Evolutionary conservation across 1,140 invertebrate genomes (phyloP), one percentile per base, ranked within the genome.

Genomic region (Tribolium madens): DNA sequence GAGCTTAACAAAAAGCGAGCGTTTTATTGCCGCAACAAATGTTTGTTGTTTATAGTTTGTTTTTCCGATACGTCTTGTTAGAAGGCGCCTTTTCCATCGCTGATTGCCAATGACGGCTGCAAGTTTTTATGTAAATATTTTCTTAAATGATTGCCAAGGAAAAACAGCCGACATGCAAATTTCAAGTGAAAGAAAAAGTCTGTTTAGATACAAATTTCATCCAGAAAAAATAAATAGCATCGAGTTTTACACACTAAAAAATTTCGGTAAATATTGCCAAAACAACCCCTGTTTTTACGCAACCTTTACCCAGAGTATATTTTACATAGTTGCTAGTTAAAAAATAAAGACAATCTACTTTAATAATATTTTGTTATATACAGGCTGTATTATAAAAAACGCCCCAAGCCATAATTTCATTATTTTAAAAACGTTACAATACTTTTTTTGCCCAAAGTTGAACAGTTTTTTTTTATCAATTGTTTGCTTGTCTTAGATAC

Each of bases 1-100:
- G 57, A 64, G 57, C 21, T 64, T 31, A 64, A 64, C 57, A 21
- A 64, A 57, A 64, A 33, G n/a, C 26, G 57, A 64, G 12, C 21
- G 57, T 64, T 64, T 64, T 64, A 64, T 64, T 64, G 57, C 57
- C 26, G 9, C 52, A 57, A 64, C 57, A 64, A 64, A 18, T 64
- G 57, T 64, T 64, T 64, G 57, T 64, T 64, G 57, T 64, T 64
- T 64, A 64, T 5, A 64, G 57, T 64, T 64, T 64, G 57, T 33
- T 64, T 64, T 64, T 64, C 57, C 57, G 57, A 64, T 64, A 64
- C 57, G 57, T 64, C 57, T 64, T 64, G 57, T 64, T 64, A 33
- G 57, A 42, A 57, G 57, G 26, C 57, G 57, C 57, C 26, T 64
- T 64, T 42, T 36, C 31, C 57, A 64, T 33, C 57, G 18, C 21